Evolutionary conservation across 1,140 invertebrate species (phyloP), one percentile per base, ranked within the genome.

Genomic region (Aricia agestis): DNA sequence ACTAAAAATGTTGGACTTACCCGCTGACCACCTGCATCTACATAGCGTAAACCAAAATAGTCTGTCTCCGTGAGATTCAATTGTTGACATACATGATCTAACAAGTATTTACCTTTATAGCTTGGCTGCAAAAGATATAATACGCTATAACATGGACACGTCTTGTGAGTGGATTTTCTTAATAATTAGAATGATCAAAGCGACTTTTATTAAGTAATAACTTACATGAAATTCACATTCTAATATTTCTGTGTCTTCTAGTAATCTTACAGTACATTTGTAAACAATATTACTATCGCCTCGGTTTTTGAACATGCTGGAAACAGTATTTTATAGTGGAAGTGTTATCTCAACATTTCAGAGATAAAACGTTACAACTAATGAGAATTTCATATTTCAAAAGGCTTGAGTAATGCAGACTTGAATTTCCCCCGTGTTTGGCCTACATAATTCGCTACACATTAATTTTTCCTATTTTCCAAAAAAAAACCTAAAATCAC

Each of bases 1-100:
- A 69, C 59, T 42, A 42, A 11, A 5, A 72, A 61, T 17, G 52
- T 25, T 61, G 3, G 31, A 85, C 93, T 94, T 93, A 98, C 98
- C 93, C 98, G 95, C 92, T 99, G 98, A 81, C 98, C 98, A 78
- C 95, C 95, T 41, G 94, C 91, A 92, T 99, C 98, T 42, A 98
- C 97, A 95, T 97, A 99, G 73, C 98, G 94, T 31, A 99, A 94
- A 9, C 98, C 98, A 92, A 99, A 99, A 92, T 99, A 99, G 92
- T 99, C 98, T 80, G 97, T 98, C 92, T 99, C 98, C 73, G 97
- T 94, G 75, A 99, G 95, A 92, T 98, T 98, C 71, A 99, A 93
- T 84, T 98, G 96, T 78, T 97, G 95, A 90, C 98, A 99, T 70
- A 99, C 96, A 93, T 97, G 96, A 85, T 99, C 98, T 82, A 99